Base-by-base conservation (phyloP, 2,113 vertebrate species). In the Trogon melanurus region DNA sequence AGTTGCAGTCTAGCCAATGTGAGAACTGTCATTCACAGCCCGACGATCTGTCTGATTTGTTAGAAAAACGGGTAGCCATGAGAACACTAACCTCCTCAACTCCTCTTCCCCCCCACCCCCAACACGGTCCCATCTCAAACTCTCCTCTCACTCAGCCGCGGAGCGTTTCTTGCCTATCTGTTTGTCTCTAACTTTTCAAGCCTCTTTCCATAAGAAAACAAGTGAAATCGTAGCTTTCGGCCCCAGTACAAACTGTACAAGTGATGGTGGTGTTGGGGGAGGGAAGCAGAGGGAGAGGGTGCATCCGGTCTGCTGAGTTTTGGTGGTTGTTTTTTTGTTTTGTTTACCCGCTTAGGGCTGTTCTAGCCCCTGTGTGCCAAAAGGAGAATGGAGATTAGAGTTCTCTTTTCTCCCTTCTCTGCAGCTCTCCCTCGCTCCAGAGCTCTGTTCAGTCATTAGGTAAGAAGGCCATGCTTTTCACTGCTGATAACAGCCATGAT, bases 1-100 rank as follows among this genome's bases (percentile, higher is more conserved):
- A 99, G 98, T 92, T 98, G 97, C 95, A 96, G 98, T 98, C 98
- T 98, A 97, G 98, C 98, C 98, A 98, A 96, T 89, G 90, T 97
- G 98, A 97, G 98, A 96, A 97, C 97, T 98, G 98, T 98, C 97
- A 97, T 98, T 98, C 98, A 97, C 92, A 75, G 92, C 71, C 97
- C 89, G 67, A 98, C 98, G 98, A 96, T 86, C 93, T 85, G 97
- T 75, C 90, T 91, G 94, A 96, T 97, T 93, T 83, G 54, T 79
- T 97, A 79, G 81, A 90, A 96, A 16, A 47, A 47, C 75, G 91
- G 34, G 78, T 86, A 85, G 90, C 79, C 90, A 88, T 92, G 92
- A 97, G 88, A 95, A 92, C 94, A 67, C 51, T 51, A 74, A 93
- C 89, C 81, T 93, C 71, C n/a, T 61, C 65, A 69, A 23, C 66